Percentiles rank a stretch among this genome's conserved stretches.
Conservation (phyloP, 2,888 invertebrate species). For the Pseudococcus longispinus region DNA sequence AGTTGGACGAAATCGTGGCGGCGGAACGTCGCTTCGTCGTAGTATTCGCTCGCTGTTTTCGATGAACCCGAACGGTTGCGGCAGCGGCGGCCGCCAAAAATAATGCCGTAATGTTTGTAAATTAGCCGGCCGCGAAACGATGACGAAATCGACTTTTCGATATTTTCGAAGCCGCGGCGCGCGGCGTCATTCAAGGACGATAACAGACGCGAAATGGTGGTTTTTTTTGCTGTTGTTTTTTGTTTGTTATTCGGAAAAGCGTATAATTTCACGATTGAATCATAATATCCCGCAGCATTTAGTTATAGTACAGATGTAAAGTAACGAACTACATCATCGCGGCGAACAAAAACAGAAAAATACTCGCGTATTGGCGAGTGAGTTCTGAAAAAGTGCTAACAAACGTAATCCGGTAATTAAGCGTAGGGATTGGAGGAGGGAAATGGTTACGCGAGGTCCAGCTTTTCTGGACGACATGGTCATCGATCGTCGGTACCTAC, state of each 20-base stretch:
- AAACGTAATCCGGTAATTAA: too few relatives aligned
- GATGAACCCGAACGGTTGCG: neutral
- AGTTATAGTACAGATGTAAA: neutral
- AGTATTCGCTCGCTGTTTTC: neutral
- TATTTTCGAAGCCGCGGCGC: neutral
- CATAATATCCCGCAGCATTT: neutral
- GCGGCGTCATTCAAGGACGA: neutral
- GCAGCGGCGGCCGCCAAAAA: neutral
- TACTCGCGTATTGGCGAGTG: too few relatives aligned
- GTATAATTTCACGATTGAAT: neutral
- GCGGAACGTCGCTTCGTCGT: neutral
- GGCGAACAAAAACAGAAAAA: too few relatives aligned
- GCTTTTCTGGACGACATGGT: too few relatives aligned
- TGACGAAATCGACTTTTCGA: slow-evolving; percentile 2
- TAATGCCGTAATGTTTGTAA: neutral
- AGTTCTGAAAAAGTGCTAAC: too few relatives aligned
- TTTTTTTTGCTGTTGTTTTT: slow-evolving; percentile 2
- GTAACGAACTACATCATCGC: too few relatives aligned
- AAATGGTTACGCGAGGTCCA: too few relatives aligned
- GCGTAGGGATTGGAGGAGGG: too few relatives aligned
- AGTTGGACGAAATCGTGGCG: too few relatives aligned
- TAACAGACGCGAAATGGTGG: neutral
- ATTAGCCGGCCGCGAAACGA: slow-evolving; percentile 16
- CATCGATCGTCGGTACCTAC: too few relatives aligned
- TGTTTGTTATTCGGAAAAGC: neutral